Evolutionary conservation across 2,113 vertebrate species (phyloP).

Genomic region (Tenebrosternarchus preto): DNA sequence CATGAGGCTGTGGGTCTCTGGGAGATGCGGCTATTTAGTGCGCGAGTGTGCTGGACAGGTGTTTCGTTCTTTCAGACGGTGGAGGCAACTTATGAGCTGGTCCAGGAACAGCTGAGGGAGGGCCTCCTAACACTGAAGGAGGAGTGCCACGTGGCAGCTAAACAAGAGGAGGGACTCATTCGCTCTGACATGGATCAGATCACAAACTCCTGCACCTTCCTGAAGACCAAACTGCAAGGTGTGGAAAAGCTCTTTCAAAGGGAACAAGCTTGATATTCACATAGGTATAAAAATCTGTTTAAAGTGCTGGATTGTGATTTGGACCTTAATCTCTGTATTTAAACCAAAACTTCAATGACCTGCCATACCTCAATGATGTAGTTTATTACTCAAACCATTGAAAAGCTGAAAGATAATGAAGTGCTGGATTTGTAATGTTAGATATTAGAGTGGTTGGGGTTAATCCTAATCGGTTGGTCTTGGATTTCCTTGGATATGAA

Average conservation of each 20-base stretch:
- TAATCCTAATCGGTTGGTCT: too few relatives aligned
- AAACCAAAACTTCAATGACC: too few relatives aligned
- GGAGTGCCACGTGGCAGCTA: slow-evolving; percentile 77
- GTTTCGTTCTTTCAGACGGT: slow-evolving; percentile 71
- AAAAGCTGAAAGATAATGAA: too few relatives aligned
- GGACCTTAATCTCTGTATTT: too few relatives aligned
- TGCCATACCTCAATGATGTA: too few relatives aligned
- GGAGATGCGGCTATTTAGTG: slow-evolving; percentile 1
- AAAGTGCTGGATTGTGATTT: too few relatives aligned
- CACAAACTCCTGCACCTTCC: slow-evolving; percentile 81
- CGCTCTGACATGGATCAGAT: slow-evolving; percentile 93
- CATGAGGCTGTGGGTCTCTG: background rate
- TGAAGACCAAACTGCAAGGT: slow-evolving; percentile 89
- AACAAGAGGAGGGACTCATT: slow-evolving; percentile 80
- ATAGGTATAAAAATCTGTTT: too few relatives aligned
- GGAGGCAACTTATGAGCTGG: slow-evolving; percentile 81
- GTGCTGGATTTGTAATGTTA: too few relatives aligned
- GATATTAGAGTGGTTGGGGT: too few relatives aligned
- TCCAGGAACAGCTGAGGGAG: slow-evolving; percentile 78
- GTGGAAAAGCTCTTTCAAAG: background rate
- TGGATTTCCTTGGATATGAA: too few relatives aligned
- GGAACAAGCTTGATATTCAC: too few relatives aligned
- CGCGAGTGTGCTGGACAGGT: background rate
- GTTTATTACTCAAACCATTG: too few relatives aligned
- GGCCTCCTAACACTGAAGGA: slow-evolving; percentile 78